Evolutionary conservation across 1,140 invertebrate species (phyloP), one percentile per base, ranked within the genome.

Genomic region (Heliconius hewitsoni): DNA sequence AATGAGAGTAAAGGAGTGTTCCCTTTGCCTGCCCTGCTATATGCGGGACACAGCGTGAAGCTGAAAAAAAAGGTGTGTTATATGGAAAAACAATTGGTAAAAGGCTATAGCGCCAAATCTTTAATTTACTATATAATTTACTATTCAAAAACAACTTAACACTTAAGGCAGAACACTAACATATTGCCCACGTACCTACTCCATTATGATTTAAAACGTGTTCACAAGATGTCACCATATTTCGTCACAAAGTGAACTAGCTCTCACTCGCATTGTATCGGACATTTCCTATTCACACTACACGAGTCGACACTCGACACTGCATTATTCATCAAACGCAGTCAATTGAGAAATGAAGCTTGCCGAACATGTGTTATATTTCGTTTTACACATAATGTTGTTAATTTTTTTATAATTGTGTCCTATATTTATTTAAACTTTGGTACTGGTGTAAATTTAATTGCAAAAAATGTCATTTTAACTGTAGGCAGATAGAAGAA

Each of bases 221-320:
- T 77, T n/a, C 39, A 80, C 52, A 60, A 77, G 73, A 66, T 72
- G 50, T 57, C 72, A 27, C 60, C n/a, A 60, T 23, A 76, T 74
- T 77, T 71, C 55, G 50, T 39, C 71, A 80, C 46, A 74, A 30
- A 52, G 37, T 80, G 34, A 52, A 76, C 60, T 72, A 76, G 78
- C 74, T 80, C 70, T 72, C 74, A 42, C 60, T 66, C 60, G 27
- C 50, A 73, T 39, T 80, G 73, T 52, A 57, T 76, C 55, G 74
- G 50, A 71, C 42, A 73, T 72, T 76, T 74, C 57, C 74, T 80
- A 71, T 80, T 80, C 66, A 80, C 73, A 76, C 74, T 39, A 76
- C 70, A 60, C 74, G 34, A 39, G 74, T 42, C 37, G 19, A 78
- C 50, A 52, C 57, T 42, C n/a, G n/a, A 78, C 50, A 70, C 72